Percentiles rank a stretch among this genome's conserved stretches.
Conservation (phyloP, 1,140 invertebrate species). For the Nasonia longicornis region DNA sequence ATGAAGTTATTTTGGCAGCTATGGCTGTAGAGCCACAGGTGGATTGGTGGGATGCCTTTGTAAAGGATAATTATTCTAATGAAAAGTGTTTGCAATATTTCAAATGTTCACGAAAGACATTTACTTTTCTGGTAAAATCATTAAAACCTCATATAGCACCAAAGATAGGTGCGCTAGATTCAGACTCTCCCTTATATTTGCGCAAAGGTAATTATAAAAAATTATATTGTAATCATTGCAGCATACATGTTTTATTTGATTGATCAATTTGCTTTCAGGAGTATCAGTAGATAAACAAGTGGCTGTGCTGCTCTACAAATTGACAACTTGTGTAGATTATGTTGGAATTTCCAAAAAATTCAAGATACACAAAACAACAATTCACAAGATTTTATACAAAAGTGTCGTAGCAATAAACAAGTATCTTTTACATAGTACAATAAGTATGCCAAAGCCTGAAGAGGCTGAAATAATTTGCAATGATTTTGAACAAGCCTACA, state of each 20-base stretch:
- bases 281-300: constrained; percentile 44
- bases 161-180: constrained; percentile 19
- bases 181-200: constrained; percentile 4
- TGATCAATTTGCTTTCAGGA: constrained; percentile 23
- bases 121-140: constrained; percentile 34
- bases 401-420: constrained; percentile 50
- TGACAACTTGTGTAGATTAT: constrained; percentile 47
- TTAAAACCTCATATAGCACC: constrained; percentile 42
- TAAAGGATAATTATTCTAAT: constrained; percentile 40
- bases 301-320: constrained; percentile 44
- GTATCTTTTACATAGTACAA: constrained; percentile 49
- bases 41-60: constrained; percentile 48
- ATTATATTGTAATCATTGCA: neutral
- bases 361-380: constrained; percentile 55
- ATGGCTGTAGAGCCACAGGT: neutral
- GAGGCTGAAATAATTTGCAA: constrained; percentile 50
- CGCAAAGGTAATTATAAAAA: constrained; percentile 33
- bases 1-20: neutral
- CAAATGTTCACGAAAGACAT: constrained; percentile 48
- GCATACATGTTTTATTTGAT: neutral
- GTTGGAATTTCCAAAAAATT: constrained; percentile 52
- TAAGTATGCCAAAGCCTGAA: constrained; percentile 52
- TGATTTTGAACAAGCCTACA: constrained; percentile 49
- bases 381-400: constrained; percentile 55
- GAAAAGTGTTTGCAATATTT: constrained; percentile 45